These are phyloP conservation scores for Paradisaea rubra DNA, from an alignment of 2,113 vertebrate genomes.

Conservation along the genomic window DNA sequence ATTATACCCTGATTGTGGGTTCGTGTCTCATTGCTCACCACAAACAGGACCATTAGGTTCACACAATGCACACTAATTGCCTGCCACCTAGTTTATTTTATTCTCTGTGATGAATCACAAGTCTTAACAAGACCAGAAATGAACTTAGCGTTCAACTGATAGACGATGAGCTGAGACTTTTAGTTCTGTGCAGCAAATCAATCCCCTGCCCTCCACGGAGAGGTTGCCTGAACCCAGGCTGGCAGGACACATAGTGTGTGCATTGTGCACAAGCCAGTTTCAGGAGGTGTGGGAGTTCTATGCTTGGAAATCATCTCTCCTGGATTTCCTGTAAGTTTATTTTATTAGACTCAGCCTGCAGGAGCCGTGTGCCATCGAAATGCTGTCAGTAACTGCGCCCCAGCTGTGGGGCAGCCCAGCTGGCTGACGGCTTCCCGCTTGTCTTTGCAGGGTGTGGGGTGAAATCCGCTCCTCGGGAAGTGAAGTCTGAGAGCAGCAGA, in stretches of 20 bases:
- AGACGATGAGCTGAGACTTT: not conserved
- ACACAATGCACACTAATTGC: constrained; percentile 64
- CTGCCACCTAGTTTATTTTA: constrained; percentile 62
- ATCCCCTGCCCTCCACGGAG: not conserved
- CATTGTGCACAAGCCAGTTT: not conserved
- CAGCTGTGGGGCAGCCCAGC: not conserved
- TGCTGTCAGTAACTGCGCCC: not conserved
- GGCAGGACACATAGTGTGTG: not conserved
- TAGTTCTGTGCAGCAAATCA: not conserved
- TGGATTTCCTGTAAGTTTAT: not conserved
- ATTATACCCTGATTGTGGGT: constrained; percentile 63
- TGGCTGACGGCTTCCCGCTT: not conserved
- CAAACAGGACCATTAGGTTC: constrained; percentile 63
- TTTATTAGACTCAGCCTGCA: not conserved
- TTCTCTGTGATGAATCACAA: constrained; percentile 59
- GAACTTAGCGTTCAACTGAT: not conserved
- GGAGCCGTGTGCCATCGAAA: not conserved
- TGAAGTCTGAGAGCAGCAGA: not conserved
- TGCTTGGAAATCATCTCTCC: not conserved
- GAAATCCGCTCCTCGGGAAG: not conserved
- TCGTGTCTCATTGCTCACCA: constrained; percentile 64
- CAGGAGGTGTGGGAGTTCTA: not conserved
- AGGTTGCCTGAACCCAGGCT: not conserved
- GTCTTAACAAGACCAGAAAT: constrained; percentile 33
- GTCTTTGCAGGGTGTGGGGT: not conserved